Evolutionary conservation across 2,113 vertebrate genomes (phyloP), one percentile per base, ranked within the genome.

Genomic region (Crocuta crocuta): DNA sequence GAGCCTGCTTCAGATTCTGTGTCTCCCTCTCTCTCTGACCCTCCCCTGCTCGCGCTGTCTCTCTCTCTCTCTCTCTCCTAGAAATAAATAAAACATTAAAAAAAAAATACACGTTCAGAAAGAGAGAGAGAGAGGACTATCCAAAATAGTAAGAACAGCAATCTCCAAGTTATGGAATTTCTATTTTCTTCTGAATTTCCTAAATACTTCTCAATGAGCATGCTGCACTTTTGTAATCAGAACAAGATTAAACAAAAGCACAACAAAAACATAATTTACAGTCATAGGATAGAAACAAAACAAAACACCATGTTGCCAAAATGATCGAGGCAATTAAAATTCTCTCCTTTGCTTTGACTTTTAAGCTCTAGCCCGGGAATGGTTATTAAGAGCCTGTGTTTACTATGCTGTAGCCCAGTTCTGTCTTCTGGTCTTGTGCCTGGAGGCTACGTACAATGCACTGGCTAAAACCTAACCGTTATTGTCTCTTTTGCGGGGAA

Each of bases 191-290:
- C 45, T 81, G 24, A 86, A 95, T 85, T 95, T 81, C 58, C 92
- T 94, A 84, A 95, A 58, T 90, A 82, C 73, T 82, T 81, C 89
- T 84, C 85, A 65, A 55, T 45, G 68, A 96, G 50, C 92, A 89
- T 31, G 9, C 10, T 87, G 61, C 58, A 91, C 86, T 96, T 92
- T 94, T 74, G 93, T 65, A 93, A 93, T 86, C 82, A 94, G 76
- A 94, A 53, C 76, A 91, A 84, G 89, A 95, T 91, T 96, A 96
- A 95, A 97, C 93, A 97, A 97, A 96, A 86, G 82, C 48, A 79
- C 66, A 96, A 86, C 66, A 86, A 85, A 85, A 95, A 86, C 55
- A 92, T 95, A 93, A 96, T 89, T 97, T 93, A 91, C 35, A 91
- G 79, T 90, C 89, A 68, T 24, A 19, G 48, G 68, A 94, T 16